phyloP scores from a whole-genome alignment of 1,140 invertebrate species.

The Globodera rostochiensis region DNA sequence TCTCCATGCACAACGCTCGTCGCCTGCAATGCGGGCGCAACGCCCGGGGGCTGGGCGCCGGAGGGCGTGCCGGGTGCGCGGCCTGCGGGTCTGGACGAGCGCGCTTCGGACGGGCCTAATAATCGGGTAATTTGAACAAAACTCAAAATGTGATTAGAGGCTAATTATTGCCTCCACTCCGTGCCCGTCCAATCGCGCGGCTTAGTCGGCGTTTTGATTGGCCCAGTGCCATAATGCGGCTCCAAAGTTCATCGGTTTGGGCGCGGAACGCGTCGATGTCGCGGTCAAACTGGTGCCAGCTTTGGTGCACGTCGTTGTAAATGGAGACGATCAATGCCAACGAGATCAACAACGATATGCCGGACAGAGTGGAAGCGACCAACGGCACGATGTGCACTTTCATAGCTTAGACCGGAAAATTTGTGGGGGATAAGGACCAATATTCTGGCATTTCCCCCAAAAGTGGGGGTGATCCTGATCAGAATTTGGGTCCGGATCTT shows the following conservation, averaged over 20 bases:
- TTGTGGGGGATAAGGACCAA: too few relatives aligned
- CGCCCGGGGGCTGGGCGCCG: slow-evolving; percentile 43
- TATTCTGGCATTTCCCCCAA: too few relatives aligned
- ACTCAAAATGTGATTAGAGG: not conserved
- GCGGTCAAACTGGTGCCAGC: slow-evolving; percentile 59
- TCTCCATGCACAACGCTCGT: slow-evolving; percentile 22
- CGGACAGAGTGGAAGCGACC: slow-evolving; percentile 60
- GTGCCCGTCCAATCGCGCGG: slow-evolving; percentile 47
- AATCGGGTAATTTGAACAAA: not conserved
- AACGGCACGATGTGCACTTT: slow-evolving; percentile 64
- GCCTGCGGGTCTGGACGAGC: not conserved
- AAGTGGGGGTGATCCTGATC: too few relatives aligned
- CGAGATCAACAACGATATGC: slow-evolving; percentile 53
- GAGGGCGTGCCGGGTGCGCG: slow-evolving; percentile 17
- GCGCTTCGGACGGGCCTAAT: slow-evolving; percentile 22
- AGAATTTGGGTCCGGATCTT: too few relatives aligned
- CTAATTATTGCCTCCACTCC: not conserved
- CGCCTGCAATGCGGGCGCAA: slow-evolving; percentile 39
- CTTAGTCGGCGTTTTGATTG: slow-evolving; percentile 35
- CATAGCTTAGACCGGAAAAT: slow-evolving; percentile 33
- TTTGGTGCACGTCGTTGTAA: slow-evolving; percentile 57
- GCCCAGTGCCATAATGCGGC: slow-evolving; percentile 54
- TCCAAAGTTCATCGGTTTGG: slow-evolving; percentile 62
- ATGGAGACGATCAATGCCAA: slow-evolving; percentile 55
- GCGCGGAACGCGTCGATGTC: slow-evolving; percentile 56